Evolutionary conservation across 2,888 invertebrate genomes (phyloP).

Genomic region (Elmis aenea): DNA sequence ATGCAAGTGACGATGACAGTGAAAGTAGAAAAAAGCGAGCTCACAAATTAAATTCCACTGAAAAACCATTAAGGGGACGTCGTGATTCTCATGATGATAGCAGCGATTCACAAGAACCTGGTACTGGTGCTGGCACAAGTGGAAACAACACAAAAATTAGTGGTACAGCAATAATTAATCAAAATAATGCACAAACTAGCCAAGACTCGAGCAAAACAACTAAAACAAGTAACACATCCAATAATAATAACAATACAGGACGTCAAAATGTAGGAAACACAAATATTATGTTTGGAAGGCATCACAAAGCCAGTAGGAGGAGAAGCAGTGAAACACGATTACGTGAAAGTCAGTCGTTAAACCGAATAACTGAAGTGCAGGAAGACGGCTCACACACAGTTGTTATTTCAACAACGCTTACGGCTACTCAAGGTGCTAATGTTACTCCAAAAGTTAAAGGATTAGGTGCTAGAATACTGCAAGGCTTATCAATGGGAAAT

Average conservation of each 20-base stretch:
- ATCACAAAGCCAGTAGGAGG: conserved; percentile 53
- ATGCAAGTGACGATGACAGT: conserved; percentile 85
- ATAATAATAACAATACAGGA: conserved; percentile 35
- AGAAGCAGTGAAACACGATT: conserved; percentile 61
- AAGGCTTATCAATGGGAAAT: conserved; percentile 23
- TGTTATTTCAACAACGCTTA: conserved; percentile 37
- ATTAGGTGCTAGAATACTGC: conserved; percentile 51
- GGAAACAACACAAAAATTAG: conserved; percentile 38
- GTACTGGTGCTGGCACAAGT: conserved; percentile 34
- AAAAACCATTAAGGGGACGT: conserved; percentile 45
- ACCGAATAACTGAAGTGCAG: conserved; percentile 81
- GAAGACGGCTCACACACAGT: conserved; percentile 54
- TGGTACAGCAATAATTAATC: conserved; percentile 33
- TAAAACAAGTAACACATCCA: conserved; percentile 28
- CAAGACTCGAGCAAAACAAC: conserved; percentile 28
- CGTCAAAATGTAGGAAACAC: conserved; percentile 38
- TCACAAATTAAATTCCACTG: conserved; percentile 61
- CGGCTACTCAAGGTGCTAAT: conserved; percentile 35
- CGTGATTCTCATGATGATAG: conserved; percentile 82
- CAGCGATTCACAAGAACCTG: conserved; percentile 76
- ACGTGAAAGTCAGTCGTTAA: conserved; percentile 78
- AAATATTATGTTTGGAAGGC: conserved; percentile 45
- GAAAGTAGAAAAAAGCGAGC: conserved; percentile 77
- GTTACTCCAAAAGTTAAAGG: conserved; percentile 47
- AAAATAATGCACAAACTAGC: conserved; percentile 15